Evolutionary conservation across 2,113 vertebrate species (phyloP), one percentile per base, ranked within the genome.

Genomic region (Uria aalge): DNA sequence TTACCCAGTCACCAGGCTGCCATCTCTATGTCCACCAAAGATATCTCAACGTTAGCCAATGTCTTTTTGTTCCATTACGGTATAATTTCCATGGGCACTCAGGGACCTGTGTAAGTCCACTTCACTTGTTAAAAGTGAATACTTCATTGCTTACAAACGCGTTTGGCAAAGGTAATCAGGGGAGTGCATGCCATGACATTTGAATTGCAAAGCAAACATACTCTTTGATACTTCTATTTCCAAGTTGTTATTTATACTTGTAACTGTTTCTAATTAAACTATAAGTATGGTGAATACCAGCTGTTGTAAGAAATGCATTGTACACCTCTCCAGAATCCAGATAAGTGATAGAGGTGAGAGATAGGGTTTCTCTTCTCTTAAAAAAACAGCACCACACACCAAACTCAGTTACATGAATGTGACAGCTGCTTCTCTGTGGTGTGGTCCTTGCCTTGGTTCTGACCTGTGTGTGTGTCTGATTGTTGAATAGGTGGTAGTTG

Each of bases 301-400:
- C 24, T 50, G 24, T 30, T 71, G 2, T 55, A 32, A 67, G 36
- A 93, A 91, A 52, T 68, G 8, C 17, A 2, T 3, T 26, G 43
- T 38, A 52, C 1, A 1, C 9, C 75, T 41, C 47, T 86, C 15
- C 17, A 67, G 52, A 67, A 72, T 59, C 36, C 63, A 47, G 7
- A 1, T 64, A 23, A 72, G 22, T 59, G 21, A 9, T 24, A 74
- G 45, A 71, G 24, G 11, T 21, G 15, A 55, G 41, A 74, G 52
- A 22, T 3, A 26, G 0, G 0, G 6, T 56, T 84, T 83, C 7
- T 80, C 1, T 34, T 79, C 17, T 17, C 3, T 45, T 69, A 16
- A 36, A 67, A 68, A 85, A 41, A 1, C 21, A 45, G 3, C 5
- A 9, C 5, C 53, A 5, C 26, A 6, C 24, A 30, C 4, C 21